Base-by-base conservation (phyloP, 2,888 invertebrate genomes). In the Loripinus fragilis region DNA sequence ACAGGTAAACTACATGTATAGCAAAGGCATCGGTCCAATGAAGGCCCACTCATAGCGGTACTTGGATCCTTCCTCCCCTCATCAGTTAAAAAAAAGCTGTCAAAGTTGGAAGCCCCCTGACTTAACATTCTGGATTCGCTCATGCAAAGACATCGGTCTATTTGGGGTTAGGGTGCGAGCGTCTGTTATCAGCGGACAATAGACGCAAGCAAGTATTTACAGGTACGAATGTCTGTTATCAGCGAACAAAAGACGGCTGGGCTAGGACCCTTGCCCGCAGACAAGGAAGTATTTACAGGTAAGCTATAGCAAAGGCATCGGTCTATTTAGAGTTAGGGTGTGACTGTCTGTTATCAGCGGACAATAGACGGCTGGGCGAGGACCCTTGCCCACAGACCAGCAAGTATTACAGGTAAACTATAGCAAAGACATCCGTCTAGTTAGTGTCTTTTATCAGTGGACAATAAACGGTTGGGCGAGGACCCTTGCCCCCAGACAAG, bases 1-100 rank as follows among this genome's bases (percentile, higher is more conserved):
- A 41, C 38, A 68, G 60, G 82, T 82, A 70, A 25, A 64, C 28
- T n/a, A n/a, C n/a, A n/a, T 8, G 12, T 12, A 42, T 42, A 12
- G 42, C 42, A 12, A 12, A 42, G 42, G 42, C 42, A 12, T 42
- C 15, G 42, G n/a, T n/a, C n/a, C n/a, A n/a, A n/a, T n/a, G n/a
- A n/a, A n/a, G 30, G 72, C 71, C 28, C 77, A 74, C 41, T 35
- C 30, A 5, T 60, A 72, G n/a, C 33, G 81, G n/a, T 80, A 83
- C 0, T 86, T 85, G 25, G 83, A 87, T 64, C 87, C 87, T 15
- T 87, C n/a, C n/a, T n/a, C n/a, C n/a, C n/a, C n/a, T n/a, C n/a
- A n/a, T n/a, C n/a, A n/a, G n/a, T n/a, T n/a, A n/a, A n/a, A n/a
- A n/a, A n/a, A n/a, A n/a, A n/a, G n/a, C n/a, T n/a, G n/a, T n/a